Percentiles rank a stretch among this genome's conserved stretches.
These are phyloP conservation scores for Limulus polyphemus DNA, from an alignment of 2,888 invertebrate species.

Conservation along the genomic window DNA sequence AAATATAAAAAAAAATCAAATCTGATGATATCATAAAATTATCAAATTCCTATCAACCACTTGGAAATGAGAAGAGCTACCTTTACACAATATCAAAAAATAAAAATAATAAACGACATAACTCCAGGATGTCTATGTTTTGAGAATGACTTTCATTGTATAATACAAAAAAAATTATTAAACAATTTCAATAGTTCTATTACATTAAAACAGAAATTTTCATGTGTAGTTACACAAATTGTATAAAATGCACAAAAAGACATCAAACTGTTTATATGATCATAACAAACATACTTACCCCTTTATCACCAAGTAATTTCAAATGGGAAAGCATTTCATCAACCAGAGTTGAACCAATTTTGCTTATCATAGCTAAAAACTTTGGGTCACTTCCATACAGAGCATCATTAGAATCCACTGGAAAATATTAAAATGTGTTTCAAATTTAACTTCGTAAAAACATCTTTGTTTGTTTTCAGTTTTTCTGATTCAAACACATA, in stretches of 20 bases:
- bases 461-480: not conserved
- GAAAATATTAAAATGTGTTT: constrained; percentile 14
- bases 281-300: constrained; percentile 28
- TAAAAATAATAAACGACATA: too few relatives aligned
- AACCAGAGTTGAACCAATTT: constrained; percentile 59
- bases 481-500: not conserved
- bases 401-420: constrained; percentile 84
- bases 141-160: too few relatives aligned
- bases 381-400: constrained; percentile 80
- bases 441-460: too few relatives aligned
- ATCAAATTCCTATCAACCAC: too few relatives aligned
- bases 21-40: too few relatives aligned
- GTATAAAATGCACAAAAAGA: too few relatives aligned
- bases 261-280: constrained; percentile 27
- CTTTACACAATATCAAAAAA: too few relatives aligned
- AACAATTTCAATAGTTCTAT: not conserved
- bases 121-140: too few relatives aligned
- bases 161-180: too few relatives aligned
- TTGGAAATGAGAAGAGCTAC: too few relatives aligned
- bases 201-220: constrained; percentile 1
- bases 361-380: constrained; percentile 65
- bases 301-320: constrained; percentile 50
- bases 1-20: too few relatives aligned
- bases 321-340: constrained; percentile 59
- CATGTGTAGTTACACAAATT: too few relatives aligned